Base-by-base conservation (phyloP, 1,140 invertebrate species). In the Megathymus violae region DNA sequence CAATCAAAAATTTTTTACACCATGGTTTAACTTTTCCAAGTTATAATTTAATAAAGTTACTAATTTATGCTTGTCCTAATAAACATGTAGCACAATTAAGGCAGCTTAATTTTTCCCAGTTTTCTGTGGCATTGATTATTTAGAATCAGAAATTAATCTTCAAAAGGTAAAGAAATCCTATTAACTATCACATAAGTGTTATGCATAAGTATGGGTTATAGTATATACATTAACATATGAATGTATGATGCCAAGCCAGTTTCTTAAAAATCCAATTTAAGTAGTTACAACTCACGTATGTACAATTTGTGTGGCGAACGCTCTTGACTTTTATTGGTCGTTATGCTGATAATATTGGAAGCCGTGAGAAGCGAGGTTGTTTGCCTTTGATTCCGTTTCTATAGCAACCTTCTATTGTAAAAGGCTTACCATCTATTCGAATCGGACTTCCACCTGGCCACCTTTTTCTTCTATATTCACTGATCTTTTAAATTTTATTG, bases 301-400 rank as follows among this genome's bases (percentile, higher is more conserved):
- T 69, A 76, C 68, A 78, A 72, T 73, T 77, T 78, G 71, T 78
- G 69, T 74, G 66, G 75, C 66, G 66, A 71, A 68, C 65, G 65
- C 68, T 74, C 72, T 79, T 70, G 68, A 74, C 66, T 76, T 81
- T 81, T 80, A 83, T 80, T 74, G 74, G 72, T 71, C 67, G 64
- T 74, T 79, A 69, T 64, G 60, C 69, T 73, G 75, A 74, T 73
- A 67, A 68, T 80, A 82, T 80, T 80, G 70, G 67, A 64, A 71
- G 59, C 64, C 64, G 68, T 67, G 65, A 71, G 62, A 63, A 65
- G 65, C 51, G 56, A 69, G 63, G 58, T 67, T 47, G 52, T 67
- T 52, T 60, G 59, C 51, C 66, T 71, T 68, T 69, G 63, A 72
- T 61, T 72, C 59, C 44, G 71, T 77, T 54, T 47, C 67, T 59